A percentile compares a stretch with the other conserved stretches of the same genome.
These are phyloP conservation scores for Fabriciana adippe DNA, from an alignment of 2,888 invertebrate genomes.

Conservation along the genomic window DNA sequence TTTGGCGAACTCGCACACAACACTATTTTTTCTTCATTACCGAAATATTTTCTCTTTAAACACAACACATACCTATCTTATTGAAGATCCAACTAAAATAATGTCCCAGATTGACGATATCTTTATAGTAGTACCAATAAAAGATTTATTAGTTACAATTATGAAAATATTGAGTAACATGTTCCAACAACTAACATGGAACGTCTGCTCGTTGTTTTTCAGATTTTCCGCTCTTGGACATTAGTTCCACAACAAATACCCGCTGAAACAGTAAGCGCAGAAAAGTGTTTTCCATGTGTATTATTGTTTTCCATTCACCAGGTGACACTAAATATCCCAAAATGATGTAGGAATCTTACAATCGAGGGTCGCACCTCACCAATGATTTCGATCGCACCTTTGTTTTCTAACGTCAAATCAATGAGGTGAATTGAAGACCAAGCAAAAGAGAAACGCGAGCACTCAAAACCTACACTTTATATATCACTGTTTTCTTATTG, in stretches of 20 bases:
- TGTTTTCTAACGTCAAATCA: conserved; percentile 45
- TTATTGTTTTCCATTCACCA: conserved; percentile 75
- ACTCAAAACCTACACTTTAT: conserved; percentile 61
- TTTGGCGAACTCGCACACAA: conserved; percentile 21
- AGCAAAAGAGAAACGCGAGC: conserved; percentile 53
- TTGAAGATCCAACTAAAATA: not conserved
- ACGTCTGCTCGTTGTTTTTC: conserved; percentile 79
- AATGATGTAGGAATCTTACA: conserved; percentile 46
- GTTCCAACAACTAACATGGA: conserved; percentile 72
- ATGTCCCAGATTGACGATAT: conserved; percentile 13
- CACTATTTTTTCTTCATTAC: conserved; percentile 8
- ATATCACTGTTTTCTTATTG: conserved; percentile 57
- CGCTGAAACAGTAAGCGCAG: conserved; percentile 81
- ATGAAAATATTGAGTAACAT: conserved; percentile 51
- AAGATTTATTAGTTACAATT: conserved; percentile 6
- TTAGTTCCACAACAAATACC: conserved; percentile 78
- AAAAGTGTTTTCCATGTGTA: conserved; percentile 77
- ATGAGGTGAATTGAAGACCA: conserved; percentile 38
- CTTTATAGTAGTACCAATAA: conserved; percentile 4
- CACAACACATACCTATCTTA: not conserved
- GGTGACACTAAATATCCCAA: conserved; percentile 62
- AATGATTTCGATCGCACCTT: conserved; percentile 52
- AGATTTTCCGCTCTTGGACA: conserved; percentile 80
- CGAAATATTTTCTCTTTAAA: conserved; percentile 5
- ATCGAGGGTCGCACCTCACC: conserved; percentile 60